These are phyloP conservation scores for Patella depressa DNA, from an alignment of 2,888 invertebrate species.

Conservation along the genomic window DNA sequence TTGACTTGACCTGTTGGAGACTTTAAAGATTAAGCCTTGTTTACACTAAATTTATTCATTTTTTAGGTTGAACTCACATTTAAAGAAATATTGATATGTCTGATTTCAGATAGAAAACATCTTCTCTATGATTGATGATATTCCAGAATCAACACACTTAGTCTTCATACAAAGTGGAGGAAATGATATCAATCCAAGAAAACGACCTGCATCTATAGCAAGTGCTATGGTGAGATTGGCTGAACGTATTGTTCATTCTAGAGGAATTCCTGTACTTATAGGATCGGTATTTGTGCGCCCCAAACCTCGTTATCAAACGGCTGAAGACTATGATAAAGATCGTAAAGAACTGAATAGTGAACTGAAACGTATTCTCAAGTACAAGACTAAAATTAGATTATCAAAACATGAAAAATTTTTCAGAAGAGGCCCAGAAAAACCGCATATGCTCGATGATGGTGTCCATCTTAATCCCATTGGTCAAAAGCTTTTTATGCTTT, in stretches of 20 bases:
- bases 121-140: neutral
- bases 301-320: neutral
- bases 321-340: neutral
- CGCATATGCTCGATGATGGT: neutral
- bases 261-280: neutral
- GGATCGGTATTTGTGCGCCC: neutral
- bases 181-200: neutral
- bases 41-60: no score
- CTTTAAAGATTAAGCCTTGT: no score
- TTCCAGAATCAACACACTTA: neutral
- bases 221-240: neutral
- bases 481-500: neutral
- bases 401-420: neutral
- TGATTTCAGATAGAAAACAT: conserved; percentile 3
- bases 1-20: no score
- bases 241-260: neutral
- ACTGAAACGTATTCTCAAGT: neutral
- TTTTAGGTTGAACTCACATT: no score
- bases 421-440: neutral
- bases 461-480: neutral
- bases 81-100: no score
- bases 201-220: neutral
- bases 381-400: neutral
- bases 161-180: conserved; percentile 6
- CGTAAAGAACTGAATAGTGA: neutral